phyloP scores from a whole-genome alignment of 1,140 invertebrate species.

The Drosophila arizonae region DNA sequence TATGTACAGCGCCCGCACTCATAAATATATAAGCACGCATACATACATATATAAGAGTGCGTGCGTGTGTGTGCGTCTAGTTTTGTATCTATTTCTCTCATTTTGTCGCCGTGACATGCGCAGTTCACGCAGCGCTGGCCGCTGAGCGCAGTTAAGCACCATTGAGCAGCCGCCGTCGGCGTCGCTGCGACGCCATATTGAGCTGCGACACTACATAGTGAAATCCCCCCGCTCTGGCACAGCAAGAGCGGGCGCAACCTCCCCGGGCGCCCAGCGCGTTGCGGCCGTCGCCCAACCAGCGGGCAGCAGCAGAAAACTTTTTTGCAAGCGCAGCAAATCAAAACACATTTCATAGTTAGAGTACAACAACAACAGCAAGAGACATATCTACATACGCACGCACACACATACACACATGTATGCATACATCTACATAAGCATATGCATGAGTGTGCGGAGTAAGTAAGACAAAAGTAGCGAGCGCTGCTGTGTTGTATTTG shows the following conservation, averaged over 20 bases:
- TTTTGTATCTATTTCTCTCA: conserved; percentile 27
- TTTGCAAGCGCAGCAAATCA: conserved; percentile 80
- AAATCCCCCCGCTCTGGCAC: conserved; percentile 12
- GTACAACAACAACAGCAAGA: conserved; percentile 7
- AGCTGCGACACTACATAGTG: conserved; percentile 11
- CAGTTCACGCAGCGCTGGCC: conserved; percentile 61
- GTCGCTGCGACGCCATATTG: conserved; percentile 68
- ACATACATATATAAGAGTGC: conserved; percentile 8
- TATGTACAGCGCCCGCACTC: conserved; percentile 50
- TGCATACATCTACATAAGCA: conserved; percentile 17
- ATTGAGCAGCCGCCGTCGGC: conserved; percentile 60
- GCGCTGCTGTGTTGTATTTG: conserved; percentile 29
- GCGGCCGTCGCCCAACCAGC: conserved; percentile 64
- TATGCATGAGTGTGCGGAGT: conserved; percentile 41
- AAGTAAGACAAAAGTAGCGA: conserved; percentile 52
- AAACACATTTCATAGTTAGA: conserved; percentile 75
- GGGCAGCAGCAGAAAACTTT: conserved; percentile 65
- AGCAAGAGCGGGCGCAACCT: conserved; percentile 5
- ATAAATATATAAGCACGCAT: conserved; percentile 10
- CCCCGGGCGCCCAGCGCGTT: conserved; percentile 1
- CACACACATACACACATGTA: neutral
- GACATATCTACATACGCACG: conserved; percentile 16
- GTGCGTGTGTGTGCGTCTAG: conserved; percentile 14
- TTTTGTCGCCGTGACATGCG: conserved; percentile 56
- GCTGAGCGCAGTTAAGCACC: conserved; percentile 68